Percentiles rank a stretch among this genome's conserved stretches.
Evolutionary conservation across 2,113 vertebrate species (phyloP).

Genomic region (Oxygymnocypris stewartii): DNA sequence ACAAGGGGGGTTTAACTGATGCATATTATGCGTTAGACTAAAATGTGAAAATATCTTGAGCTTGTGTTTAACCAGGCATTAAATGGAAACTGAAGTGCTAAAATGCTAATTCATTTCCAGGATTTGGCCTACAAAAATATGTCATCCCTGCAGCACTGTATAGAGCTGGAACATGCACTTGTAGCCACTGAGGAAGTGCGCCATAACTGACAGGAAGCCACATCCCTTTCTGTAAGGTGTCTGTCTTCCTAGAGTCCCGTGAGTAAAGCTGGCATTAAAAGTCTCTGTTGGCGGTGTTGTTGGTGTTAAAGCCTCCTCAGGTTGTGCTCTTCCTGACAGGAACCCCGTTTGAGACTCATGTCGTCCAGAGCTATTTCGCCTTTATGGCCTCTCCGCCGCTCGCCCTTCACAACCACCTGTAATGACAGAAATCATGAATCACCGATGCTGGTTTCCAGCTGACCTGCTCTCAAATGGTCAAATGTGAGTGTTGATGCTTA

Average conservation of each 20-base stretch:
- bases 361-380: constrained; percentile 93
- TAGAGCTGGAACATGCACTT: constrained; percentile 34
- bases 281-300: constrained; percentile 39
- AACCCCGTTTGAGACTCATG: constrained; percentile 85
- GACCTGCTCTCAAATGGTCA: background rate
- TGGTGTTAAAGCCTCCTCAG: constrained; percentile 69
- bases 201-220: constrained; percentile 55
- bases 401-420: constrained; percentile 94
- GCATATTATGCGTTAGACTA: background rate
- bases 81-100: background rate
- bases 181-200: background rate
- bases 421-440: background rate
- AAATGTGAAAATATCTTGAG: background rate
- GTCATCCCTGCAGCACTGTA: background rate
- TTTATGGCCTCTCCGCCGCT: constrained; percentile 79
- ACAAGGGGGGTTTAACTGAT: background rate
- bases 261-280: constrained; percentile 15
- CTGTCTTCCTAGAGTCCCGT: constrained; percentile 36
- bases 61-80: background rate
- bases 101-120: background rate
- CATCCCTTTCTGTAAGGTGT: constrained; percentile 63
- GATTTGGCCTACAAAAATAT: background rate
- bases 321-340: constrained; percentile 82
- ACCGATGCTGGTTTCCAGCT: background rate
- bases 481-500: constrained; percentile 68